phyloP scores from a whole-genome alignment of 1,140 invertebrate genomes.

The Bombus waltoni region DNA sequence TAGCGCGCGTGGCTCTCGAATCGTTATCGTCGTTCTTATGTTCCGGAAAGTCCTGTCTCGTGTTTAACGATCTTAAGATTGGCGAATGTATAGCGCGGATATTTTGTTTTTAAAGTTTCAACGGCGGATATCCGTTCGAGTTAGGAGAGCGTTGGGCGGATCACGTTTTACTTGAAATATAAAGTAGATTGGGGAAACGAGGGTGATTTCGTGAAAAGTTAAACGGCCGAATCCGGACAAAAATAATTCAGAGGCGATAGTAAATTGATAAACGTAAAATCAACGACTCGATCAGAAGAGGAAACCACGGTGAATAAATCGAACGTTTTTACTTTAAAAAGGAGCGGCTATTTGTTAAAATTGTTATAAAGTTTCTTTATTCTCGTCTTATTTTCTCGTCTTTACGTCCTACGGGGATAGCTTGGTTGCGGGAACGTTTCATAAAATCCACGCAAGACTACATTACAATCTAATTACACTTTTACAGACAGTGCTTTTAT shows the following conservation, averaged over 20 bases:
- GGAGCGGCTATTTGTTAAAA: background rate
- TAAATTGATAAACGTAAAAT: background rate
- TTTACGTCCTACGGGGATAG: background rate
- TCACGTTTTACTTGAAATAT: constrained; percentile 21
- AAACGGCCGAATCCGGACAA: background rate
- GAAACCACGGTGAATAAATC: background rate
- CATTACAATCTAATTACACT: constrained; percentile 22
- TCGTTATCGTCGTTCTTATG: constrained; percentile 14
- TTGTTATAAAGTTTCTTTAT: background rate
- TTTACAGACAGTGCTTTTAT: background rate
- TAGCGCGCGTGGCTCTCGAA: background rate
- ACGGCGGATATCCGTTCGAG: constrained; percentile 9
- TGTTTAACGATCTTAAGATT: constrained; percentile 34
- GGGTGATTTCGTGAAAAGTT: background rate
- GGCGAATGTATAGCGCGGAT: background rate
- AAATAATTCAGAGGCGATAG: background rate
- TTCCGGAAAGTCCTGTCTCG: background rate
- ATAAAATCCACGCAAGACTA: background rate
- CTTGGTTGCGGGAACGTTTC: background rate
- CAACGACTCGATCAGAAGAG: background rate
- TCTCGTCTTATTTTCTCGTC: no score
- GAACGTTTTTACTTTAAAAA: background rate
- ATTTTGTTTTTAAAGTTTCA: constrained; percentile 1
- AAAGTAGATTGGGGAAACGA: background rate
- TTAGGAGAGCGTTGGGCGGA: background rate